Base-by-base conservation (phyloP, 2,113 vertebrate genomes). In the Sturnira hondurensis region DNA sequence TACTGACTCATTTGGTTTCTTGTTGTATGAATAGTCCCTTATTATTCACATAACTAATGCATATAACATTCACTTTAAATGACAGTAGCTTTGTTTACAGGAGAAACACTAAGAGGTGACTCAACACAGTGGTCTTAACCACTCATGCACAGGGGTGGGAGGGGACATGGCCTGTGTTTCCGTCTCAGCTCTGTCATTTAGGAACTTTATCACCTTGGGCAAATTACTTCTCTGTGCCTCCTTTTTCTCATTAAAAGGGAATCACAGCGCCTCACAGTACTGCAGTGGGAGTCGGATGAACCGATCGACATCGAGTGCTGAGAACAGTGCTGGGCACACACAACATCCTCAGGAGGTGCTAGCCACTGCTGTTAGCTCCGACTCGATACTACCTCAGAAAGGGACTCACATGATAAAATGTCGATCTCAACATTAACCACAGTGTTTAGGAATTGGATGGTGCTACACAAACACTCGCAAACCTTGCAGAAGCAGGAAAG, bases 1-100 rank as follows among this genome's bases (percentile, higher is more conserved):
- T 93, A 94, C 26, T 17, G 76, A 86, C 90, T 92, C 45, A 77
- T 74, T 96, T 95, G 82, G 93, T 92, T 95, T 90, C 24, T 58
- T 54, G 11, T 24, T 82, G 45, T 5, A 28, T 38, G 91, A 84
- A 83, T 83, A 78, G 58, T 38, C 54, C 47, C 73, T 96, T 87
- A 76, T 89, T 68, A 94, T 84, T 65, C 80, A 76, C 89, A 93
- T 97, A 81, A 93, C 87, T 86, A 80, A 80, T 77, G n/a, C 4
- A 0, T 16, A 43, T 61, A 71, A 22, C 86, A 82, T 77, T 95
- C 4, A 7, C 93, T 92, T 96, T 95, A 96, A 97, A 73, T n/a
- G 33, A 67, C 2, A 36, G 33, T 45, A 63, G 20, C n/a, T 82
- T 74, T 91, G 85, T 77, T 89, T 93, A 65, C 1, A 95, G 63